phyloP scores from a whole-genome alignment of 1,140 invertebrate genomes.

The Hyphantria cunea region DNA sequence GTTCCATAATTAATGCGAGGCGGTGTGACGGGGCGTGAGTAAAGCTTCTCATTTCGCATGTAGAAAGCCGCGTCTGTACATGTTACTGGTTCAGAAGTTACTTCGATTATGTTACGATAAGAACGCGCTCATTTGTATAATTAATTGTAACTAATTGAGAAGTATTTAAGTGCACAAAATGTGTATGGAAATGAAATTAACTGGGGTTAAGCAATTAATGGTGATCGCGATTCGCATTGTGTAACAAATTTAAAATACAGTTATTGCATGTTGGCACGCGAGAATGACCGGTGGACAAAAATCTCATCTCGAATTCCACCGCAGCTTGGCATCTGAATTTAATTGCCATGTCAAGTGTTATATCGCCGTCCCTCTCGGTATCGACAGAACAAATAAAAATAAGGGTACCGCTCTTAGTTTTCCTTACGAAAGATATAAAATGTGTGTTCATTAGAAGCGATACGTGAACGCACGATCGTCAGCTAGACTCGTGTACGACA shows the following conservation, averaged over 20 bases:
- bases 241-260: slow-evolving; percentile 16
- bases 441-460: slow-evolving; percentile 30
- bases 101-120: slow-evolving; percentile 64
- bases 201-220: slow-evolving; percentile 14
- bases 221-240: slow-evolving; percentile 1
- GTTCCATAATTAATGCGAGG: slow-evolving; percentile 68
- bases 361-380: slow-evolving; percentile 18
- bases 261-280: slow-evolving; percentile 10
- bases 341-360: slow-evolving; percentile 62
- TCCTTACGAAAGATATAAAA: slow-evolving; percentile 10
- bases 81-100: slow-evolving; percentile 49
- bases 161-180: slow-evolving; percentile 37
- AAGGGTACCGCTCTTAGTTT: too few relatives aligned
- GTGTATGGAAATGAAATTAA: slow-evolving; percentile 37
- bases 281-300: slow-evolving; percentile 45
- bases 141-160: slow-evolving; percentile 70
- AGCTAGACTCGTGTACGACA: slow-evolving; percentile 31
- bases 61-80: slow-evolving; percentile 42
- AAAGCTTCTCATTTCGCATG: slow-evolving; percentile 73
- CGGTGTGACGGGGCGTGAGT: slow-evolving; percentile 73
- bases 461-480: slow-evolving; percentile 41
- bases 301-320: slow-evolving; percentile 54
- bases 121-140: slow-evolving; percentile 57
- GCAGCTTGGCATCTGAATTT: slow-evolving; percentile 53
- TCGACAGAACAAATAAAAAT: not conserved